A percentile compares a stretch with the other conserved stretches of the same genome.
These are phyloP conservation scores for Chauna torquata DNA, from an alignment of 2,113 vertebrate genomes.

Conservation along the genomic window DNA sequence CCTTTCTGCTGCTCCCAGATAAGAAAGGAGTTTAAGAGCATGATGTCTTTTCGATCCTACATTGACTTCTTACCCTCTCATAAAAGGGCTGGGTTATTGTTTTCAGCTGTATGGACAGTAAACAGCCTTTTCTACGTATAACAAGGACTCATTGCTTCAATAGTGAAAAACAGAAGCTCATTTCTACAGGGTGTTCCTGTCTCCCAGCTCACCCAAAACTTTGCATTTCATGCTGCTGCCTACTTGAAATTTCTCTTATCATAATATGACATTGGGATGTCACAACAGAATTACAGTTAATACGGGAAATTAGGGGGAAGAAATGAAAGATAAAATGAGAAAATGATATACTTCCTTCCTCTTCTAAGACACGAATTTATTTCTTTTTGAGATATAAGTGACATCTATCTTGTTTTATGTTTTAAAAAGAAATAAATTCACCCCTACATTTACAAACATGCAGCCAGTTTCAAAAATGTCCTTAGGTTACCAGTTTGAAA, in stretches of 20 bases:
- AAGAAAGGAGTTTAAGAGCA: neutral
- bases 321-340: slow-evolving; percentile 36
- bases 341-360: neutral
- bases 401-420: neutral
- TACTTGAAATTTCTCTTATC: neutral
- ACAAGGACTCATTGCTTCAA: neutral
- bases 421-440: slow-evolving; percentile 33
- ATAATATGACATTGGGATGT: slow-evolving; percentile 23
- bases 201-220: neutral
- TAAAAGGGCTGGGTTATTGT: neutral
- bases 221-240: neutral
- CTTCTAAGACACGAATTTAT: neutral
- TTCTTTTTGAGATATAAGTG: neutral
- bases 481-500: slow-evolving; percentile 60
- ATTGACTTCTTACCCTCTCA: neutral
- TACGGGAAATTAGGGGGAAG: slow-evolving; percentile 51
- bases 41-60: neutral
- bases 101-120: neutral
- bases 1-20: neutral
- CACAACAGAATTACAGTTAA: slow-evolving; percentile 58
- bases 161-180: neutral
- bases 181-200: neutral
- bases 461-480: slow-evolving; percentile 29
- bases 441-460: slow-evolving; percentile 21
- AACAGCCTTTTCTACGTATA: neutral